Percentiles rank a stretch among this genome's conserved stretches.
Evolutionary conservation across 1,140 invertebrate species (phyloP).

Genomic region (Lerema accius): DNA sequence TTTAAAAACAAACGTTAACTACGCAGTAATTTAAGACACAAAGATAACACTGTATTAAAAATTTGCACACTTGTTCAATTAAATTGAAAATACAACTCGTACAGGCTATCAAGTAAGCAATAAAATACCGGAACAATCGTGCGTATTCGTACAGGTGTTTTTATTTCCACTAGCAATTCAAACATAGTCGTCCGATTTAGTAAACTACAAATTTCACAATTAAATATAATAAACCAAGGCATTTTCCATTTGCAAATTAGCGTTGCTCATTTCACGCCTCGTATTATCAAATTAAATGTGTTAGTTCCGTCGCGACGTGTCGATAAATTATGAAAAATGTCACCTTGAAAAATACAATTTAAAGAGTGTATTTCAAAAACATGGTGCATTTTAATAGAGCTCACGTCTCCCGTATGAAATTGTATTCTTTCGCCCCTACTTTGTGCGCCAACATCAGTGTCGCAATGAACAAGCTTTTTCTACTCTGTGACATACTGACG

Average conservation of each 20-base stretch:
- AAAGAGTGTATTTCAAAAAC: not conserved
- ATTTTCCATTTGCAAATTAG: conserved; percentile 30
- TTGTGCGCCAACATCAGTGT: conserved; percentile 16
- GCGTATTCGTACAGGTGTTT: conserved; percentile 17
- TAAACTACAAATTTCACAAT: conserved; percentile 23
- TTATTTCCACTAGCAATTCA: conserved; percentile 4
- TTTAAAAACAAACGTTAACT: no score
- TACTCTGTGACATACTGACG: conserved; percentile 19
- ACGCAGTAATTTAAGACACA: not conserved
- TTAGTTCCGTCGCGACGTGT: conserved; percentile 10
- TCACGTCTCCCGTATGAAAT: conserved; percentile 22
- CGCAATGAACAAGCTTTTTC: conserved; percentile 26
- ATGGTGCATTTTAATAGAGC: conserved; percentile 11
- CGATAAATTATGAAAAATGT: conserved; percentile 20
- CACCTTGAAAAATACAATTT: not conserved
- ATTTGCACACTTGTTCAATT: not conserved
- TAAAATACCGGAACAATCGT: conserved; percentile 16
- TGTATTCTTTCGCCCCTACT: conserved; percentile 27
- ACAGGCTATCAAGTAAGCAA: conserved; percentile 1
- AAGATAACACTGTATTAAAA: not conserved
- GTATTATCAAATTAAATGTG: conserved; percentile 21
- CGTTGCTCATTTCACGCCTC: conserved; percentile 30
- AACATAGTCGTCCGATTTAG: conserved; percentile 4
- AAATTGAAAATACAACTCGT: conserved; percentile 5
- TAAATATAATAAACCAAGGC: conserved; percentile 28